Conservation (phyloP, 1,140 invertebrate species). For the Centruroides sculpturatus region DNA sequence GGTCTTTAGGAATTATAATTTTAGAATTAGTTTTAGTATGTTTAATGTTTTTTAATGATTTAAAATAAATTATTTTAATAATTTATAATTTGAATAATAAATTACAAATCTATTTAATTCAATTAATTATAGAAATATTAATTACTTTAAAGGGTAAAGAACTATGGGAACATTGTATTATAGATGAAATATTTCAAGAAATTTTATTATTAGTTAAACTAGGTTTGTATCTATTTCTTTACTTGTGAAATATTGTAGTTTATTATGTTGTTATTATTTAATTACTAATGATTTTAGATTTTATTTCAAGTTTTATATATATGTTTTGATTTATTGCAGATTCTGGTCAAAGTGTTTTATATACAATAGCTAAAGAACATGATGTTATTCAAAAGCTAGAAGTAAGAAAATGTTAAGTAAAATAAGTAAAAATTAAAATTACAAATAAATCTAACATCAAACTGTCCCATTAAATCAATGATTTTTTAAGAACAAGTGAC, state of each 20-base stretch:
- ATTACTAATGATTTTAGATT: too few species aligned
- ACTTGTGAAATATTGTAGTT: too few species aligned
- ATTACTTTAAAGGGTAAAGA: not conserved
- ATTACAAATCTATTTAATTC: too few species aligned
- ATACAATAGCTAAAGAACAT: constrained; percentile 14
- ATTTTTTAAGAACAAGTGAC: too few species aligned
- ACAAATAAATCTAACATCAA: too few species aligned
- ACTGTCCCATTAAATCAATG: too few species aligned
- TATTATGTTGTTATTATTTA: too few species aligned
- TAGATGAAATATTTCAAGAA: constrained; percentile 9
- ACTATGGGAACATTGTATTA: not conserved
- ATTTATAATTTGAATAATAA: too few species aligned
- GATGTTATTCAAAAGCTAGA: constrained; percentile 8
- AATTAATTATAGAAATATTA: too few species aligned
- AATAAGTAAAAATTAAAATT: too few species aligned
- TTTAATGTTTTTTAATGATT: not conserved
- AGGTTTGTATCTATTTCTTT: not conserved
- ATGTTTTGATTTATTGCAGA: not conserved
- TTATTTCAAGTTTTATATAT: too few species aligned
- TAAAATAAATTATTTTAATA: too few species aligned
- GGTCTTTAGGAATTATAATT: constrained; percentile 79
- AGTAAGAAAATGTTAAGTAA: constrained; percentile 2
- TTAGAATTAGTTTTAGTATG: constrained; percentile 49
- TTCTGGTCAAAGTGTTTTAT: constrained; percentile 11
- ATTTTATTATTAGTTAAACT: constrained; percentile 6